phyloP scores from a whole-genome alignment of 2,113 vertebrate species.

The Silurus glanis region DNA sequence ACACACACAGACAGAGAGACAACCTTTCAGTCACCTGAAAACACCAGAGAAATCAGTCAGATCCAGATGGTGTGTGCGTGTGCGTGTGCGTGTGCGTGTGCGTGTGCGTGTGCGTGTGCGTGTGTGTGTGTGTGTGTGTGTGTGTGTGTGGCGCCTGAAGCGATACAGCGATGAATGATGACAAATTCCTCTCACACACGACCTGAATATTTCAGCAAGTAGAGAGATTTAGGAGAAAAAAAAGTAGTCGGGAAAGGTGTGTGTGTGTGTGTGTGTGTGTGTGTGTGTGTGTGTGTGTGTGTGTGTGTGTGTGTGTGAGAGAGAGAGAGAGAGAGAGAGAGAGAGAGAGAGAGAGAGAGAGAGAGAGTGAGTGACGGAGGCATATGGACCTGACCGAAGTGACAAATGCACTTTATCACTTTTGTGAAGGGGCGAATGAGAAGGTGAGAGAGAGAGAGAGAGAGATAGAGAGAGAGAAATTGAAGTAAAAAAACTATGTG shows the following conservation, averaged over 20 bases:
- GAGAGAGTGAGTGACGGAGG: neutral
- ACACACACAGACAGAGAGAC: neutral
- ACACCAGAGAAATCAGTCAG: neutral
- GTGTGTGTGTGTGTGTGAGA: too few relatives aligned
- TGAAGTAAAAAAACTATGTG: neutral
- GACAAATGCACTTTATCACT: constrained; percentile 9
- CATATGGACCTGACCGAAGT: neutral
- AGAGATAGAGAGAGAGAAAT: neutral
- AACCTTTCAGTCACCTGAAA: neutral
- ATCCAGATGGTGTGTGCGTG: neutral
- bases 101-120: neutral
- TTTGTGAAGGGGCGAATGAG: neutral
- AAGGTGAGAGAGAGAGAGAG: neutral
- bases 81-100: neutral
- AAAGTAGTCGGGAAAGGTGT: neutral
- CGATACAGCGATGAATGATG: constrained; percentile 24
- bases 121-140: neutral
- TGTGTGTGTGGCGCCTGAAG: constrained; percentile 3
- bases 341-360: neutral
- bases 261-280: too few relatives aligned
- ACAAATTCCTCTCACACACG: constrained; percentile 25
- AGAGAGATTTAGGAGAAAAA: constrained; percentile 9
- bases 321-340: neutral
- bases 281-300: too few relatives aligned
- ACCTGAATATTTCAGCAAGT: constrained; percentile 43